Percentiles rank a stretch among this genome's conserved stretches.
Conservation (phyloP, 2,888 invertebrate species). For the Drosophila birchii region DNA sequence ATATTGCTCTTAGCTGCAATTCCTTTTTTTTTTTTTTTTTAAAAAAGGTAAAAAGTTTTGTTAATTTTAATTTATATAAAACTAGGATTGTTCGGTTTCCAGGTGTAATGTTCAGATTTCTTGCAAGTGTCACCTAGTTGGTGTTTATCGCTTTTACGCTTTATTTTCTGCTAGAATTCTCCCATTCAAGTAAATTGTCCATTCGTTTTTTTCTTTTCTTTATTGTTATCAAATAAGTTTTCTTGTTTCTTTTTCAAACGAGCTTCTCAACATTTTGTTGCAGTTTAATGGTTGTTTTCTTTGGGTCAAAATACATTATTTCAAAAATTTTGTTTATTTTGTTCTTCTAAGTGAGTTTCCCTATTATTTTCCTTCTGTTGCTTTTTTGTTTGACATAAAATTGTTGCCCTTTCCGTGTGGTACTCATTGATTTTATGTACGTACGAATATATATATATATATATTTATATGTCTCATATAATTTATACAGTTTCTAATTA, state of each 20-base stretch:
- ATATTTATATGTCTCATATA: slow-evolving; percentile 44
- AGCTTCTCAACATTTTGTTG: slow-evolving; percentile 65
- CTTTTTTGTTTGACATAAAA: slow-evolving; percentile 57
- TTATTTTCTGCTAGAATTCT: background rate
- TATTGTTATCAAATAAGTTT: slow-evolving; percentile 75
- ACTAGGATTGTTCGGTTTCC: background rate
- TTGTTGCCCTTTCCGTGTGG: slow-evolving; percentile 53
- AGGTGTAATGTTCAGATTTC: background rate
- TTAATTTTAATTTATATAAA: background rate
- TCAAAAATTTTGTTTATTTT: slow-evolving; percentile 58
- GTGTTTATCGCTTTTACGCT: background rate
- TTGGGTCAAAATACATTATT: slow-evolving; percentile 79
- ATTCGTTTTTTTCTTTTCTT: slow-evolving; percentile 28
- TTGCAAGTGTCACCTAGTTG: background rate
- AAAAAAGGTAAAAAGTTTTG: background rate
- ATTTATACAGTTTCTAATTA: slow-evolving; percentile 76
- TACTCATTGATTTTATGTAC: slow-evolving; percentile 49
- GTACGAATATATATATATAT: slow-evolving; percentile 31
- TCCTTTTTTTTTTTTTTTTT: background rate
- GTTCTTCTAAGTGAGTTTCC: slow-evolving; percentile 53
- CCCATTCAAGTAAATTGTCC: background rate
- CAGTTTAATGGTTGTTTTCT: slow-evolving; percentile 65
- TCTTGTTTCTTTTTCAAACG: slow-evolving; percentile 59
- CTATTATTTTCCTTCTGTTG: slow-evolving; percentile 22
- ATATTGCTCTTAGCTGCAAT: background rate